phyloP scores from a whole-genome alignment of 1,140 invertebrate genomes.

The Diorhabda sublineata region DNA sequence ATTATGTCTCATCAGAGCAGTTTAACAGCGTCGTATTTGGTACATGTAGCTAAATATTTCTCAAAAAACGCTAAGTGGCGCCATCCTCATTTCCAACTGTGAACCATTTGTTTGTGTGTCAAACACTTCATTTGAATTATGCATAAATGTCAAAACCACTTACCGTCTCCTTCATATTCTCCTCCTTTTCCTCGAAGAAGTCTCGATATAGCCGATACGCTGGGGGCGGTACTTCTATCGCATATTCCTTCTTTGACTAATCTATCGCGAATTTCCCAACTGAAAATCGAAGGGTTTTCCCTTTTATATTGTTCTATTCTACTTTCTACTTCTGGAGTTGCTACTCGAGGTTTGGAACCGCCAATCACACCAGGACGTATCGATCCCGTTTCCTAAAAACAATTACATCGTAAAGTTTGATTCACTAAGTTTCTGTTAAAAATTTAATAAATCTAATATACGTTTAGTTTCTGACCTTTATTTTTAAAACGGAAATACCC shows the following conservation, averaged over 20 bases:
- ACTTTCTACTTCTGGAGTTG: conserved; percentile 75
- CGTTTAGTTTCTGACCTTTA: too few relatives aligned
- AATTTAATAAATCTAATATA: too few relatives aligned
- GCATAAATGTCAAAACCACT: conserved; percentile 9
- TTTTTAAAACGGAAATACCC: too few relatives aligned
- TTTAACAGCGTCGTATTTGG: too few relatives aligned
- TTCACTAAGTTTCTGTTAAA: too few relatives aligned
- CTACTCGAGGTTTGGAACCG: conserved; percentile 71
- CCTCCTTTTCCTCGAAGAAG: conserved; percentile 70
- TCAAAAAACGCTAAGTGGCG: too few relatives aligned
- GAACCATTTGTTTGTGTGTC: too few relatives aligned
- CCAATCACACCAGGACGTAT: conserved; percentile 80
- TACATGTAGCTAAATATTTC: too few relatives aligned
- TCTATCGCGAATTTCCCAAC: conserved; percentile 86
- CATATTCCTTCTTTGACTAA: conserved; percentile 78
- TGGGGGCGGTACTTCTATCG: conserved; percentile 74
- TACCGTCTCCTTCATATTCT: conserved; percentile 52
- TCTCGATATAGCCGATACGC: conserved; percentile 78
- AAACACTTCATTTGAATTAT: too few relatives aligned
- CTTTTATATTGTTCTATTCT: conserved; percentile 83
- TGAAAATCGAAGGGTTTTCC: conserved; percentile 85
- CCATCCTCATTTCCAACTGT: too few relatives aligned
- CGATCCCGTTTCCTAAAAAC: conserved; percentile 70
- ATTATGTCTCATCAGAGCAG: too few relatives aligned
- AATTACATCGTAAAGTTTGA: too few relatives aligned